Percentiles rank a stretch among this genome's conserved stretches.
Conservation (phyloP, 2,888 invertebrate species). For the Tortricodes alternella region DNA sequence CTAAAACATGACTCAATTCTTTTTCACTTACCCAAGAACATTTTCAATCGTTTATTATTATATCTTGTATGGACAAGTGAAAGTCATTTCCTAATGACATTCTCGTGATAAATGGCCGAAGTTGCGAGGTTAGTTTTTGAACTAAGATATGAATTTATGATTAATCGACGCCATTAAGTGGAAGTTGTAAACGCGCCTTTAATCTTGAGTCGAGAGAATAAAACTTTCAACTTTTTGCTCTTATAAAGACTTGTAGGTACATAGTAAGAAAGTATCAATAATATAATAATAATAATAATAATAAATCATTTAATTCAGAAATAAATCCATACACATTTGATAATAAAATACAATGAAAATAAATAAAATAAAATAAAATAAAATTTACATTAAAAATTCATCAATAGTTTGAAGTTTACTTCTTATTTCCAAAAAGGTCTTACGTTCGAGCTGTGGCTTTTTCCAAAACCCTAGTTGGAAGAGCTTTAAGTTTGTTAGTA, state of each 20-base stretch:
- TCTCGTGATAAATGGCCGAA: conserved; percentile 24
- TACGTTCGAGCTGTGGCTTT: too few relatives aligned
- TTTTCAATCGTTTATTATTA: not conserved
- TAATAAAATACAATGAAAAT: too few relatives aligned
- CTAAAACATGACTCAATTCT: not conserved
- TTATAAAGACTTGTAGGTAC: conserved; percentile 12
- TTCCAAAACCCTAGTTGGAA: too few relatives aligned
- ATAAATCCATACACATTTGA: too few relatives aligned
- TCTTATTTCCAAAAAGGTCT: too few relatives aligned
- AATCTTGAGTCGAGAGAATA: conserved; percentile 25
- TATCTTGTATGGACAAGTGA: conserved; percentile 23
- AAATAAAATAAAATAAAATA: too few relatives aligned
- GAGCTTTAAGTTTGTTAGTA: too few relatives aligned
- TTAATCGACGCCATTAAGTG: conserved; percentile 27
- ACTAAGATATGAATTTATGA: conserved; percentile 29
- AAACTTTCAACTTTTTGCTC: conserved; percentile 20
- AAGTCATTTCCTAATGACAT: conserved; percentile 21
- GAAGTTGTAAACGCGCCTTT: conserved; percentile 26
- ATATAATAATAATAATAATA: too few relatives aligned
- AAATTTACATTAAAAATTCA: too few relatives aligned
- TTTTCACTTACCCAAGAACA: not conserved
- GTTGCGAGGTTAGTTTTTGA: conserved; percentile 24
- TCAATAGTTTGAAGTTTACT: too few relatives aligned
- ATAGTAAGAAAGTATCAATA: conserved; percentile 12
- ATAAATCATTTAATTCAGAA: too few relatives aligned